Base-by-base conservation (phyloP, 2,888 invertebrate species). In the Dromius quadrimaculatus region DNA sequence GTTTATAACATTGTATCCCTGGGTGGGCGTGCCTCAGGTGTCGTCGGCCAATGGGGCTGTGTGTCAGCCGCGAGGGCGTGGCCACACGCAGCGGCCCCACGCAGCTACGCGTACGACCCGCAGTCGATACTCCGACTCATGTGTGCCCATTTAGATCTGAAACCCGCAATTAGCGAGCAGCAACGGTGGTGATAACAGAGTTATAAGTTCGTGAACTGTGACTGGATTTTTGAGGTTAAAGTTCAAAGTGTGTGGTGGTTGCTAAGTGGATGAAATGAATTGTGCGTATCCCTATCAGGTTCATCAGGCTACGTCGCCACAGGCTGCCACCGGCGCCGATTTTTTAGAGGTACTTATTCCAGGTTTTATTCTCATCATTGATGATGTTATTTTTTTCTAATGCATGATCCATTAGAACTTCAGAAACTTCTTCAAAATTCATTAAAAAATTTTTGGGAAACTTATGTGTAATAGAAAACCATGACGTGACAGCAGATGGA, bases 201-300 rank as follows among this genome's bases (percentile, higher is more conserved):
- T n/a, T n/a, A n/a, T n/a, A n/a, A n/a, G n/a, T n/a, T n/a, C n/a
- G n/a, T n/a, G n/a, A n/a, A n/a, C n/a, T n/a, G n/a, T n/a, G n/a
- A n/a, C n/a, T n/a, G n/a, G n/a, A n/a, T n/a, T n/a, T n/a, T n/a
- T n/a, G n/a, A n/a, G n/a, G n/a, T n/a, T n/a, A n/a, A n/a, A n/a
- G n/a, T n/a, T n/a, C n/a, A n/a, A n/a, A n/a, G n/a, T n/a, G n/a
- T n/a, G n/a, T n/a, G n/a, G n/a, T n/a, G 8, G 64, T 64, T 19
- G 6, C 5, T n/a, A 36, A 45, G 41, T 62, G 57, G 32, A 43
- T 70, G 69, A 75, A 70, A 82, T 83, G 82, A 80, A 80, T 74
- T 82, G 82, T 76, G 79, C 82, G 47, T 76, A 81, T 74, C 76
- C 81, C 13, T 82, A 83, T 74, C 82, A 82, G 75, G 78, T 82